Percentiles rank a stretch among this genome's conserved stretches.
phyloP scores from a whole-genome alignment of 2,888 invertebrate species.

The Cyrtodaria siliqua region DNA sequence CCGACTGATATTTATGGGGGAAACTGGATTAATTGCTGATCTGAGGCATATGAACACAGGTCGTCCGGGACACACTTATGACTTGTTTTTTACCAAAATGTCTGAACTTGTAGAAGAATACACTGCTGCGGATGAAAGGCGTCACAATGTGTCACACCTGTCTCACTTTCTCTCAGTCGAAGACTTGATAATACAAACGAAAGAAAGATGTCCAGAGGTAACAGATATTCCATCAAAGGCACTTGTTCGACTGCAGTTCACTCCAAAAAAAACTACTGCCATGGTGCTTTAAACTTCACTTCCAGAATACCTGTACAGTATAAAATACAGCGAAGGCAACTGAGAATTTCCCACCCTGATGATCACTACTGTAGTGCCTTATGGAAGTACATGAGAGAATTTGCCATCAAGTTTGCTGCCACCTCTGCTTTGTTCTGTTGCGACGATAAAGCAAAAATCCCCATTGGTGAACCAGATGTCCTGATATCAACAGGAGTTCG shows the following conservation, averaged over 20 bases:
- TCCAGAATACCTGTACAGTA: slow-evolving; percentile 49
- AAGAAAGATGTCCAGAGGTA: slow-evolving; percentile 41
- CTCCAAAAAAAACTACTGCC: slow-evolving; percentile 55
- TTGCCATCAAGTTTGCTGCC: slow-evolving; percentile 28
- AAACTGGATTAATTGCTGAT: slow-evolving; percentile 37
- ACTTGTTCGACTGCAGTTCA: slow-evolving; percentile 57
- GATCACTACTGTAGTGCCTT: slow-evolving; percentile 51
- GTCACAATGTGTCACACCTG: slow-evolving; percentile 25
- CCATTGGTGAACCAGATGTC: slow-evolving; percentile 35
- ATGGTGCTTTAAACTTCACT: slow-evolving; percentile 48
- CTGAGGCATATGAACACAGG: slow-evolving; percentile 38
- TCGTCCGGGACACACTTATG: slow-evolving; percentile 23
- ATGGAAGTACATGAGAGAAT: slow-evolving; percentile 47
- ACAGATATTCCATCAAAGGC: slow-evolving; percentile 53
- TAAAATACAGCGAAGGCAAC: slow-evolving; percentile 59
- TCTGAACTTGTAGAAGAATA: slow-evolving; percentile 25
- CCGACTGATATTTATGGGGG: slow-evolving; percentile 29
- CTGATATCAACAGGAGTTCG: slow-evolving; percentile 38
- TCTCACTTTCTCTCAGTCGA: slow-evolving; percentile 1
- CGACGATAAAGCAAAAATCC: slow-evolving; percentile 52
- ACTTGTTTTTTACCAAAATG: slow-evolving; percentile 40
- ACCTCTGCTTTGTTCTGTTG: slow-evolving; percentile 5
- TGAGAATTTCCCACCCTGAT: slow-evolving; percentile 47
- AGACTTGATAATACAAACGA: slow-evolving; percentile 46
- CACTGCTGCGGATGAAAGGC: slow-evolving; percentile 56